Conservation (phyloP, 2,888 invertebrate species). For the Pharmacophagus antenor region DNA sequence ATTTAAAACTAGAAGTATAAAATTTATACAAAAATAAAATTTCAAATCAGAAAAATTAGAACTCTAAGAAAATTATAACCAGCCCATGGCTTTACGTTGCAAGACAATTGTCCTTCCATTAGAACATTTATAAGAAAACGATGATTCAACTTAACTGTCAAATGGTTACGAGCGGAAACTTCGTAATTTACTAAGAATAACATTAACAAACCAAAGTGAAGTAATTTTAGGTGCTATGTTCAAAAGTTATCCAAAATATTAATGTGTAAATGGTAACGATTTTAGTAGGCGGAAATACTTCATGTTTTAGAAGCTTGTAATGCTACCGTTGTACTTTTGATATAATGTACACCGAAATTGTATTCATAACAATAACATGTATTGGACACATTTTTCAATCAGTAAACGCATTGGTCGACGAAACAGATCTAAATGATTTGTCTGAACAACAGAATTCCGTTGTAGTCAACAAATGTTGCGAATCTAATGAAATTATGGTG, state of each 20-base stretch:
- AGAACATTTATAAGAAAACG: background rate
- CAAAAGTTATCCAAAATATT: background rate
- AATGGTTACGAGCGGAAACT: constrained; percentile 13
- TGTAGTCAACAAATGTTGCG: constrained; percentile 90
- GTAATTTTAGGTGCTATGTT: constrained; percentile 11
- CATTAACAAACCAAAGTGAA: background rate
- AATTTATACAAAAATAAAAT: no score
- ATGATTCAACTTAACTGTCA: constrained; percentile 27
- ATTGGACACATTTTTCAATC: background rate
- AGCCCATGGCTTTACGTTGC: background rate
- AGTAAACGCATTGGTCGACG: constrained; percentile 36
- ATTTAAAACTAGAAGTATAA: no score
- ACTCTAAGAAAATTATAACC: background rate
- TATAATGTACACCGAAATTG: constrained; percentile 23
- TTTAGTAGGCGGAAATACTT: background rate
- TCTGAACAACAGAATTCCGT: constrained; percentile 72
- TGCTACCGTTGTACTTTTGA: constrained; percentile 19
- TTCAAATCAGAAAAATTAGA: background rate
- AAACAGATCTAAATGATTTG: constrained; percentile 73
- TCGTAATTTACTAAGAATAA: background rate
- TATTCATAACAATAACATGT: constrained; percentile 18
- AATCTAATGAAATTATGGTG: constrained; percentile 84
- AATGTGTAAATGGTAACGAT: constrained; percentile 1
- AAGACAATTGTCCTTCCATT: constrained; percentile 5
- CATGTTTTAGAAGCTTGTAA: constrained; percentile 10